A percentile compares a stretch with the other conserved stretches of the same genome.
These are phyloP conservation scores for Ancistrus triradiatus DNA, from an alignment of 2,113 vertebrate species.

Conservation along the genomic window DNA sequence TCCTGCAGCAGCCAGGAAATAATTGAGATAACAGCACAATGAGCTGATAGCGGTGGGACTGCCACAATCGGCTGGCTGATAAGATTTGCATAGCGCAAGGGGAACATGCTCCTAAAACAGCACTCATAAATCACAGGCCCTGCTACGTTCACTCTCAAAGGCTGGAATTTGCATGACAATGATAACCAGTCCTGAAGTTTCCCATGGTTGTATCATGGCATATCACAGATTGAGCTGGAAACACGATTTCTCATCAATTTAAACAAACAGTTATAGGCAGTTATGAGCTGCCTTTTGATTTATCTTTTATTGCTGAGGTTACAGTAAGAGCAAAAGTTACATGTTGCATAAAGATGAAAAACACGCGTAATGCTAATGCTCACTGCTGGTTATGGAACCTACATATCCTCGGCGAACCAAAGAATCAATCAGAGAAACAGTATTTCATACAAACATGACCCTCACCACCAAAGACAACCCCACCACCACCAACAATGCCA, in stretches of 20 bases:
- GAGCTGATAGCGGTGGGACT: conserved; percentile 15
- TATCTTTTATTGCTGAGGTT: too few species aligned
- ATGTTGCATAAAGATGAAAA: too few species aligned
- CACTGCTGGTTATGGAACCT: too few species aligned
- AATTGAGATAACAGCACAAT: conserved; percentile 20
- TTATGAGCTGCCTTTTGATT: too few species aligned
- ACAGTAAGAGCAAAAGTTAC: too few species aligned
- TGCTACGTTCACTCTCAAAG: not conserved
- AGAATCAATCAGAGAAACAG: too few species aligned
- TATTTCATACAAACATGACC: too few species aligned
- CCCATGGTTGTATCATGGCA: conserved; percentile 7
- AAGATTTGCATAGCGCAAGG: conserved; percentile 28
- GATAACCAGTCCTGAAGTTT: not conserved
- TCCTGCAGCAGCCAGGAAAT: conserved; percentile 23
- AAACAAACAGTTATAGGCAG: too few species aligned
- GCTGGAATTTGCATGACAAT: conserved; percentile 14
- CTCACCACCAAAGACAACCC: too few species aligned
- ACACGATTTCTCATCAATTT: not conserved
- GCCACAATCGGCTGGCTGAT: conserved; percentile 16
- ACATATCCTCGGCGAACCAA: too few species aligned
- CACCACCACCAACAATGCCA: too few species aligned
- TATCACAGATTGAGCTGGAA: conserved; percentile 6
- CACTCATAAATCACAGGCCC: conserved; percentile 24
- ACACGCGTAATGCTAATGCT: too few species aligned
- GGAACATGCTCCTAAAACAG: not conserved